phyloP scores from a whole-genome alignment of 2,113 vertebrate genomes.

The Nyctereutes procyonoides region DNA sequence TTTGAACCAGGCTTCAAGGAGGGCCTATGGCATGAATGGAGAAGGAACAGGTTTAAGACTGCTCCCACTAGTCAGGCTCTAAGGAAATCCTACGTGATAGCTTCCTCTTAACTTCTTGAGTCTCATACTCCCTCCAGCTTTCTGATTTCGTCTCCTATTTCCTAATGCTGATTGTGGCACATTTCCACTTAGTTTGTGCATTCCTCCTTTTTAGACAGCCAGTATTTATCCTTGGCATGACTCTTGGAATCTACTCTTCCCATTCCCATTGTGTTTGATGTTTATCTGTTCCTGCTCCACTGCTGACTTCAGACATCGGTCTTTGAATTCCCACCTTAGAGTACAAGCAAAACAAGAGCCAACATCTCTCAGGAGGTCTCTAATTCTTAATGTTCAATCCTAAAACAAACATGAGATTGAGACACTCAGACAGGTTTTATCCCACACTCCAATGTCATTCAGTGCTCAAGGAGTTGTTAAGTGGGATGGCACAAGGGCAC shows the following conservation, averaged over 20 bases:
- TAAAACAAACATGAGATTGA: constrained; percentile 50
- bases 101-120: neutral
- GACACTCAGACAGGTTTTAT: neutral
- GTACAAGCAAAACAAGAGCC: constrained; percentile 58
- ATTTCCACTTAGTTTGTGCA: constrained; percentile 60
- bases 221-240: constrained; percentile 59
- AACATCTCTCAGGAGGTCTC: constrained; percentile 53
- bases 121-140: neutral
- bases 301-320: constrained; percentile 23
- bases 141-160: constrained; percentile 14
- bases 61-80: neutral
- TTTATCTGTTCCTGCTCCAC: constrained; percentile 33
- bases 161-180: constrained; percentile 36
- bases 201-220: constrained; percentile 4
- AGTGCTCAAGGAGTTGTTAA: neutral
- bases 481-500: neutral
- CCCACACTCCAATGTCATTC: neutral
- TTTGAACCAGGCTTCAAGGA: neutral
- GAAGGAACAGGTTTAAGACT: neutral
- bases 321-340: constrained; percentile 55
- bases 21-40: neutral
- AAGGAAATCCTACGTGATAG: neutral
- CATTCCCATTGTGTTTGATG: constrained; percentile 1
- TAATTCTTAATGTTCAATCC: neutral
- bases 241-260: constrained; percentile 45